Evolutionary conservation across 2,113 vertebrate genomes (phyloP).

Genomic region (Rafetus swinhoei): DNA sequence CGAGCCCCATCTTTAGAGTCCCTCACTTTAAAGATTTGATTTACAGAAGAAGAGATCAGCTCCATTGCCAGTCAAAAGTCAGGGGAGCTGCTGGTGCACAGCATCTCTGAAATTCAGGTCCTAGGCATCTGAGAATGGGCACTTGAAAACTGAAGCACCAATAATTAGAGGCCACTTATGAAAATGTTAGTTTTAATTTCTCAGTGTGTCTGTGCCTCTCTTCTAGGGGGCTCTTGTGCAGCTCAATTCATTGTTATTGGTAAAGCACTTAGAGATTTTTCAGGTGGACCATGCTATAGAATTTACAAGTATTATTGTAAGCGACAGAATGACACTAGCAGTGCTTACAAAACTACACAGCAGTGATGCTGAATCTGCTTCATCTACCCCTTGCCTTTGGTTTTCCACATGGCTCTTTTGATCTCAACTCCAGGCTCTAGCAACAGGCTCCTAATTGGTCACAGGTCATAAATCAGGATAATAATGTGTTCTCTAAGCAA

Average conservation of each 20-base stretch:
- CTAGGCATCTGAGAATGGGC: background rate
- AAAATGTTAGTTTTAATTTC: background rate
- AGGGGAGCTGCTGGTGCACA: background rate
- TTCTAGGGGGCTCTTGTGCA: background rate
- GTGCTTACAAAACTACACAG: conserved; percentile 60
- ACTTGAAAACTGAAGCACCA: background rate
- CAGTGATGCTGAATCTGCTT: background rate
- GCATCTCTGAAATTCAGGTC: background rate
- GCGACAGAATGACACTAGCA: background rate
- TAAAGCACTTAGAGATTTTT: background rate
- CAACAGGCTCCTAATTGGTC: conserved; percentile 64
- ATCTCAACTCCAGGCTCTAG: conserved; percentile 57
- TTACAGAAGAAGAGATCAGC: background rate
- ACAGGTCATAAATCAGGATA: conserved; percentile 61
- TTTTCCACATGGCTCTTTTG: conserved; percentile 61
- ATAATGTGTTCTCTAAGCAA: conserved; percentile 41
- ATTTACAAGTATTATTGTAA: background rate
- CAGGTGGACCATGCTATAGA: background rate
- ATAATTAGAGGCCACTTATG: background rate
- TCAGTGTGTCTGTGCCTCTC: background rate
- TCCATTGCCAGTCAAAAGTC: background rate
- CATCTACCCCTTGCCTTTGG: conserved; percentile 17
- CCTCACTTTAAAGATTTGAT: background rate
- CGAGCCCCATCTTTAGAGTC: background rate
- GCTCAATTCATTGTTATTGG: background rate